These are phyloP conservation scores for Sarcophaga variegata DNA, from an alignment of 2,888 invertebrate genomes.

Conservation along the genomic window DNA sequence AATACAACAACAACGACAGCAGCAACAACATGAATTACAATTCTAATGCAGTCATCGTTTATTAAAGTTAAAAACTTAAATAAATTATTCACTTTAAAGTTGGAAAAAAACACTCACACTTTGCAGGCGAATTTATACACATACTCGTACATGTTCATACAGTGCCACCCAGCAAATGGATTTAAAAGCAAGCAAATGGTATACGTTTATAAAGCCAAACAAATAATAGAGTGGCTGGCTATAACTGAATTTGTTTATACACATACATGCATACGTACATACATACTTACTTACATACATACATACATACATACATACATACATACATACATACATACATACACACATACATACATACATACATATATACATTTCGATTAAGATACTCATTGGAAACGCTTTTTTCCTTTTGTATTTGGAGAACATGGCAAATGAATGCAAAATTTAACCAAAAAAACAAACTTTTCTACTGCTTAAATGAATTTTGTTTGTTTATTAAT, in stretches of 20 bases:
- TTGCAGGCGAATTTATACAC: neutral
- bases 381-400: neutral
- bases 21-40: slow-evolving; percentile 30
- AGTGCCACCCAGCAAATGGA: neutral
- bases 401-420: too few relatives aligned
- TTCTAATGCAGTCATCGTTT: slow-evolving; percentile 53
- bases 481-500: too few relatives aligned
- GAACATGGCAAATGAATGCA: too few relatives aligned
- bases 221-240: neutral
- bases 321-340: too few relatives aligned
- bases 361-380: neutral
- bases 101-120: neutral
- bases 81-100: slow-evolving; percentile 26
- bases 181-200: neutral
- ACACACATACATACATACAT: too few relatives aligned
- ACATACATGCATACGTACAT: neutral
- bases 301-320: too few relatives aligned
- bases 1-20: neutral
- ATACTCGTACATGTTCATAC: neutral
- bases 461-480: too few relatives aligned
- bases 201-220: neutral
- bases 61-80: slow-evolving; percentile 35
- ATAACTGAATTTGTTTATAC: neutral
- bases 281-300: neutral
- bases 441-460: too few relatives aligned